These are phyloP conservation scores for Falcunculus frontatus DNA, from an alignment of 2,113 vertebrate genomes.

Conservation along the genomic window DNA sequence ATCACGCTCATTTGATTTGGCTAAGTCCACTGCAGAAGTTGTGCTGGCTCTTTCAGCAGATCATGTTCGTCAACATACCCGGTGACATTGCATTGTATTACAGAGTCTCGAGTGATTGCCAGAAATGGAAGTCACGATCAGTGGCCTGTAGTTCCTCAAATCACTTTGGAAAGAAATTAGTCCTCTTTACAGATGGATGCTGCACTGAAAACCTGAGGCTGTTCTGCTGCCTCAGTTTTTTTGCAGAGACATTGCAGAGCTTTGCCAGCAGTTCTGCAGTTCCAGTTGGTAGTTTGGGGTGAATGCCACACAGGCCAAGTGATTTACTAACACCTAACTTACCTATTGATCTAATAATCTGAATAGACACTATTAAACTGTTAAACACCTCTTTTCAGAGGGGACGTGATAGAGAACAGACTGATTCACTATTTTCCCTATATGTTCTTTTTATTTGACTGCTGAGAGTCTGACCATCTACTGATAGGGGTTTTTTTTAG, in stretches of 20 bases:
- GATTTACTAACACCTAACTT: neutral
- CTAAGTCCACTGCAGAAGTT: neutral
- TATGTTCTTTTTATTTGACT: neutral
- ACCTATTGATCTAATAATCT: neutral
- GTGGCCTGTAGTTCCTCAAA: neutral
- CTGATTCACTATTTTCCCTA: neutral
- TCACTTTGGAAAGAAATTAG: neutral
- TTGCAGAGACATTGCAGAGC: neutral
- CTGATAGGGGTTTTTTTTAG: neutral
- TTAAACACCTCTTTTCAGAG: accelerated
- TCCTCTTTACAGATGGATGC: neutral
- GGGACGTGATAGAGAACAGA: neutral
- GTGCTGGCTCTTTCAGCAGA: neutral
- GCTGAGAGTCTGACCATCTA: neutral
- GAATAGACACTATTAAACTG: neutral
- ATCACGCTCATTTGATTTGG: neutral
- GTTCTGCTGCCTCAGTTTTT: neutral
- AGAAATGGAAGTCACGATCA: neutral
- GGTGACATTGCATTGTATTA: neutral
- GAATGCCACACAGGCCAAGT: neutral
- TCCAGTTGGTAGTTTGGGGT: neutral
- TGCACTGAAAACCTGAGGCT: neutral
- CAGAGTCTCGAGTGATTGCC: neutral
- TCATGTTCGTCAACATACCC: accelerated
- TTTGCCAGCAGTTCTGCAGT: neutral